Evolutionary conservation across 2,888 invertebrate genomes (phyloP), one percentile per base, ranked within the genome.

Genomic region (Andrena minutula): DNA sequence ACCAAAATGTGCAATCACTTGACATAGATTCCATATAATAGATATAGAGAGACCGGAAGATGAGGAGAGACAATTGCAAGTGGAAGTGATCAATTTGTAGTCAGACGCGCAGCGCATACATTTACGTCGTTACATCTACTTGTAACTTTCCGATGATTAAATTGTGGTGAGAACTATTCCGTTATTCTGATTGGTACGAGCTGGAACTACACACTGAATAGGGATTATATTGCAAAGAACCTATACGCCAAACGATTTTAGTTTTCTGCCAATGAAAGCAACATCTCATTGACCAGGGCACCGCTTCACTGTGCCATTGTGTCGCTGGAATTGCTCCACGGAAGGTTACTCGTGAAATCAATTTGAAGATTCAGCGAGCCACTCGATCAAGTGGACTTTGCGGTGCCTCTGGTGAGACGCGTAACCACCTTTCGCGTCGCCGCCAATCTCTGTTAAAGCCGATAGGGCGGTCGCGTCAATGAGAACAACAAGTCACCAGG

Each of bases 341-440:
- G 58, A 20, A 79, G 53, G 51, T 72, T 75, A 72, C 79, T 82
- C 72, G 5, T 68, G 20, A 53, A 82, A 82, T 82, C 79, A 82
- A 82, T 82, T 75, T 79, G 71, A 75, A 75, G 82, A 82, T 79
- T 69, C 82, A 63, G n/a, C 79, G 75, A 68, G 30, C 53, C 75
- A 69, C 75, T 72, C 79, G 49, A 76, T 73, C 72, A 65, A 63
- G 65, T 58, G 72, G 76, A 80, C 80, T 80, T 73, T 71, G 61
- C 26, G 65, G 35, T 49, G 66, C 61, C 74, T 61, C 65, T 69
- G 32, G 23, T 32, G 63, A 47, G 58, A 60, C 47, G 72, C 66
- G 41, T 79, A 58, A 68, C 58, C 63, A 64, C 51, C 35, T 69
- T 81, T 73, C 51, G 65, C 68, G 64, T 61, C 56, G 56, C 51